Evolutionary conservation across 2,113 vertebrate species (phyloP).

Genomic region (Microtus oregoni): DNA sequence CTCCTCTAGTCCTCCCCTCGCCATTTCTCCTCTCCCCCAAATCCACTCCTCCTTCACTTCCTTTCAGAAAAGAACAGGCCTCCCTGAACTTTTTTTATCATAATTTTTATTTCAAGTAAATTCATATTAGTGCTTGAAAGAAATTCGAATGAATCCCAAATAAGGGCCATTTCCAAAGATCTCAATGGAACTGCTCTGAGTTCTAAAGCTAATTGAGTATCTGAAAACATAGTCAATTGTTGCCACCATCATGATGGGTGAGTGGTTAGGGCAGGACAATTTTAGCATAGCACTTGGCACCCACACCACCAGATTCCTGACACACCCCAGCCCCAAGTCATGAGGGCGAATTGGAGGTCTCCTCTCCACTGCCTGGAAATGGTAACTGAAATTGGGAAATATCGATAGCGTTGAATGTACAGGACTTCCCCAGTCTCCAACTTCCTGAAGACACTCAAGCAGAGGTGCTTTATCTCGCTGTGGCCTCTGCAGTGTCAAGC

Average conservation of each 20-base stretch:
- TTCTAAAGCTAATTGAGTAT: background rate
- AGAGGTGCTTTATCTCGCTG: conserved; percentile 86
- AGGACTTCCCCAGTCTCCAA: background rate
- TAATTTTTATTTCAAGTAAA: background rate
- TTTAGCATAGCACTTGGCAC: background rate
- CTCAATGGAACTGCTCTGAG: background rate
- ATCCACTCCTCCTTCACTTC: background rate
- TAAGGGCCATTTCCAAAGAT: background rate
- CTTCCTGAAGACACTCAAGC: background rate
- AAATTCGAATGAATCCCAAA: background rate
- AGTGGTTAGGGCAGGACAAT: no score
- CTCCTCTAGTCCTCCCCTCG: background rate
- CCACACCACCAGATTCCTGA: background rate
- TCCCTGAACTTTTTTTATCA: background rate
- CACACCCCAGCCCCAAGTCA: no score
- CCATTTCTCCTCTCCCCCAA: background rate
- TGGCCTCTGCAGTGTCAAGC: conserved; percentile 80
- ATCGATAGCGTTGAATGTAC: background rate
- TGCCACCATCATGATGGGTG: background rate
- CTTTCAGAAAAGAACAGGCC: background rate
- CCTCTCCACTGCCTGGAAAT: background rate
- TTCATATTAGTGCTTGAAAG: background rate
- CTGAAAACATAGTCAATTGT: background rate
- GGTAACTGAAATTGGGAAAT: background rate
- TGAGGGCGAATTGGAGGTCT: background rate